Evolutionary conservation across 2,888 invertebrate species (phyloP), one percentile per base, ranked within the genome.

Genomic region (Tryphoninae sp.): DNA sequence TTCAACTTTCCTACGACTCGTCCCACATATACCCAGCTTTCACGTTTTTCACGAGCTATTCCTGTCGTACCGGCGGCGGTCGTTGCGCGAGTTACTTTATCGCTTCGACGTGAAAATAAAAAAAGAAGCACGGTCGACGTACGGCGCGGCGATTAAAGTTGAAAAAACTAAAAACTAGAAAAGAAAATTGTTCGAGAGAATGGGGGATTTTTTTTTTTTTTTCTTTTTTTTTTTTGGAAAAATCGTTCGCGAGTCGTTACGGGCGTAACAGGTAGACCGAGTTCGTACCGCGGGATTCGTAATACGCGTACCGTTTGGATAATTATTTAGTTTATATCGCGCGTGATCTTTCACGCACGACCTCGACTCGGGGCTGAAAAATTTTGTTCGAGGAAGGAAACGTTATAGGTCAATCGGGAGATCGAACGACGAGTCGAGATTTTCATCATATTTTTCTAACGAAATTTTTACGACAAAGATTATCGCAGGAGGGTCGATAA

Each of bases 1-100:
- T 73, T 68, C 77, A 77, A 81, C 77, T 81, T 77, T 62, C 72
- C 73, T 76, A 72, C 80, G 59, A 67, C 22, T 40, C 13, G 58
- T 58, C 33, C 33, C 55, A 33, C 42, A 22, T 19, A 13, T 22
- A 42, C 23, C 16, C 64, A 11, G 61, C 59, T 80, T 53, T 19
- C 55, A 65, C 76, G 80, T 80, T 76, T 76, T 76, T 76, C 71
- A 76, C 45, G 53, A 76, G 72, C 53, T 9, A 22, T 76, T 80
- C 76, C 71, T 67, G 71, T 80, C 79, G 74, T 79, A 19, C 26
- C 75, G 33, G 33, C 71, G 51, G 22, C 74, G 51, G 71, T 61
- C 76, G 65, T 71, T 71, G 40, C 22, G 22, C 59, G 26, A 45
- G 19, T 72, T 67, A 67, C 51, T 76, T 23, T 51, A 67, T 72